A percentile compares a stretch with the other conserved stretches of the same genome.
These are phyloP conservation scores for Asbolus verrucosus DNA, from an alignment of 1,140 invertebrate species.

Conservation along the genomic window DNA sequence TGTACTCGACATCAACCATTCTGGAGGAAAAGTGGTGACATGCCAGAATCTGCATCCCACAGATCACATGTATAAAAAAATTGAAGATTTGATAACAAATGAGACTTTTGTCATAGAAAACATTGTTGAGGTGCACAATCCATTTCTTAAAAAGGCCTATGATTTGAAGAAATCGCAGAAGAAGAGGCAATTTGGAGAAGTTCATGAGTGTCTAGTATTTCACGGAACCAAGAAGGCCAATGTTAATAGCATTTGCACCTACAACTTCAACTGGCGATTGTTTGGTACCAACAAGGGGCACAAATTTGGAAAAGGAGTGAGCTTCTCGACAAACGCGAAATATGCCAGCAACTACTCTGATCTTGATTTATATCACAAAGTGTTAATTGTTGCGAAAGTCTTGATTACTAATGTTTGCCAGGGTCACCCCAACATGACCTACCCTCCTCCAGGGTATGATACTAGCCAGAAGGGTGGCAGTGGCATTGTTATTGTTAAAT, in stretches of 20 bases:
- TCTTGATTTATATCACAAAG: background rate
- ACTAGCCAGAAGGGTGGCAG: constrained; percentile 9
- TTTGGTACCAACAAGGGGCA: background rate
- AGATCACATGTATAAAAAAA: no score
- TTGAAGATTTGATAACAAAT: no score
- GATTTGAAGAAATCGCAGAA: constrained; percentile 26
- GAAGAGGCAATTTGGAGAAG: background rate
- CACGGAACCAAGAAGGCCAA: constrained; percentile 14
- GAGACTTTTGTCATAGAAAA: no score
- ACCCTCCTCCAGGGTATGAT: constrained; percentile 9
- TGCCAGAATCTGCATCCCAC: no score
- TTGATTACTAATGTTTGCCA: background rate
- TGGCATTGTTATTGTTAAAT: constrained; percentile 15
- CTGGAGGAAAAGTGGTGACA: no score
- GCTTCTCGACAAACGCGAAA: constrained; percentile 26
- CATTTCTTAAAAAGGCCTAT: constrained; percentile 11
- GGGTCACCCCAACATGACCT: background rate
- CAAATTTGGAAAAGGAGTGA: constrained; percentile 27
- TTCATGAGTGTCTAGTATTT: constrained; percentile 8
- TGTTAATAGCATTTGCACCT: constrained; percentile 15
- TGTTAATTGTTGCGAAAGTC: constrained; percentile 30
- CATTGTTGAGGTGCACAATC: background rate
- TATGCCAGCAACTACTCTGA: constrained; percentile 18
- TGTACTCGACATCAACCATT: no score
- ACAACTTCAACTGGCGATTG: constrained; percentile 36